These are phyloP conservation scores for Drosophila parabipectinata DNA, from an alignment of 1,140 invertebrate species.

Conservation along the genomic window DNA sequence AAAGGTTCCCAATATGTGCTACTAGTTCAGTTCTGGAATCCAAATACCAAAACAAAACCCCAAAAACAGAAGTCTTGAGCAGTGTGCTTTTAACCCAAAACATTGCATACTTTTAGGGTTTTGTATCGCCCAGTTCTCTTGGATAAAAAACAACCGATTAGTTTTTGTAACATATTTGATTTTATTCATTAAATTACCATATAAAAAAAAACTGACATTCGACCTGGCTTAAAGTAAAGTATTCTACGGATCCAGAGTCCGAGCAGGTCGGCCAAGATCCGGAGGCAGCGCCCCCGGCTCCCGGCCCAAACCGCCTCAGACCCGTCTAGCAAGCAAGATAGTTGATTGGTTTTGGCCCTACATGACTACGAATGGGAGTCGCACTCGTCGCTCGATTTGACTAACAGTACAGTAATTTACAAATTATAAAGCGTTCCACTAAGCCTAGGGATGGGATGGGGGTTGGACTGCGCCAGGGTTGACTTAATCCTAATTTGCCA, in stretches of 20 bases:
- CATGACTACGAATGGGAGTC: conserved; percentile 43
- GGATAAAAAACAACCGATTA: background rate
- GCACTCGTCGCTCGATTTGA: conserved; percentile 49
- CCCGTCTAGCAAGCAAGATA: conserved; percentile 64
- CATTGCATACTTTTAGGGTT: background rate
- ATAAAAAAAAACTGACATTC: conserved; percentile 56
- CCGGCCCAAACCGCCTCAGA: background rate
- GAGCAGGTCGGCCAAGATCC: background rate
- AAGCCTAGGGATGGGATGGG: conserved; percentile 44
- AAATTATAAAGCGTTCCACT: conserved; percentile 77
- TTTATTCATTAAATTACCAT: conserved; percentile 58
- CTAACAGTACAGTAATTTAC: conserved; percentile 73
- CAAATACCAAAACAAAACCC: no score
- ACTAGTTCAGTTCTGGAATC: no score
- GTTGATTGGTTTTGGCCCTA: conserved; percentile 13
- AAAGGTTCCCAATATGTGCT: no score
- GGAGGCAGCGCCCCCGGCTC: conserved; percentile 3
- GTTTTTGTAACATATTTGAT: conserved; percentile 8
- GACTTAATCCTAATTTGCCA: conserved; percentile 65
- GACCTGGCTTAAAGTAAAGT: conserved; percentile 58
- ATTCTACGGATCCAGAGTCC: conserved; percentile 26
- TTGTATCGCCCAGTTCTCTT: background rate
- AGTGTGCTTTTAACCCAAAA: no score
- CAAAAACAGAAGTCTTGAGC: no score
- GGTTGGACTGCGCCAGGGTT: conserved; percentile 5